Evolutionary conservation across 2,888 invertebrate species (phyloP), one percentile per base, ranked within the genome.

Genomic region (Andrena trimmerana): DNA sequence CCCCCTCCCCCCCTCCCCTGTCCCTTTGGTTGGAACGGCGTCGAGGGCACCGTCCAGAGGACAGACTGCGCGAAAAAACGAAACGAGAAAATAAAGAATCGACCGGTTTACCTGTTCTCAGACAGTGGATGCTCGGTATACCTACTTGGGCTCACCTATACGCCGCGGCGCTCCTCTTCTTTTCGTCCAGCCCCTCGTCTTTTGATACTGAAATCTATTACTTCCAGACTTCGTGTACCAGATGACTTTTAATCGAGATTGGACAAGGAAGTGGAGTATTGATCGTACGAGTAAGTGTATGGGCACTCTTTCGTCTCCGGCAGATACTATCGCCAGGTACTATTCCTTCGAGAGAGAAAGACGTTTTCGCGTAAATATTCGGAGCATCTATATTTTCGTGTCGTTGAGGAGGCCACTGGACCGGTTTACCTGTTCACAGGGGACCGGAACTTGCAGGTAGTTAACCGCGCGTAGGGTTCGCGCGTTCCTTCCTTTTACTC

Each of bases 31-130:
- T 75, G 50, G 66, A 52, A 74, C 68, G 59, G 75, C 79, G 72
- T 67, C 62, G 83, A 81, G 72, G 70, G 79, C 83, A 77, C 84
- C 68, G 80, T 31, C 50, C 73, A 75, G 81, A 69, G 83, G 84
- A 86, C 76, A 27, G 83, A 72, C 67, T 67, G 63, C 50, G 81
- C 71, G 83, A 88, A 85, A 83, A 83, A 78, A 81, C 63, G 77
- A 76, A 67, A 68, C 42, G 66, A 81, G 77, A 87, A 87, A 86
- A 88, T 83, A 84, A 89, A 87, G 87, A 89, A 91, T 91, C 88
- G 89, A 91, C 91, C 90, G 90, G 92, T 92, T 91, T 91, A 89
- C 88, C 89, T 90, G 88, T 89, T 83, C 85, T 83, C 87, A 81
- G 90, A 90, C 89, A 89, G 89, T 87, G 88, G 87, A 87, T 84